Percentiles rank a stretch among this genome's conserved stretches.
Conservation (phyloP, 2,888 invertebrate species). For the Atrina japonica region DNA sequence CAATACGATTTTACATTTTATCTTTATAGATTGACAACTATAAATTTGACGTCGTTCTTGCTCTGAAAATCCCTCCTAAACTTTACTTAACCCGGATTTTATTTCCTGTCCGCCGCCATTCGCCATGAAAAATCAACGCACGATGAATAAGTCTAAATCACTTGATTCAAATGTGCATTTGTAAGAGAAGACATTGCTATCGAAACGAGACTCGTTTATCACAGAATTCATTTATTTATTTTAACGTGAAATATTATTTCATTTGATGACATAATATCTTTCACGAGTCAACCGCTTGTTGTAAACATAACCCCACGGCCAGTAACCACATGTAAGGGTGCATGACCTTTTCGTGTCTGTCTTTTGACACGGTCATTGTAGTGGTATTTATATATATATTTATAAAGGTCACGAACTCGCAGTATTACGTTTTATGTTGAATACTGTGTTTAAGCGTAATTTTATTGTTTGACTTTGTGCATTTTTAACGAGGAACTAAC, state of each 20-base stretch:
- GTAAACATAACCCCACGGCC: slow-evolving; percentile 64
- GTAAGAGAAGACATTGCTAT: too few species aligned
- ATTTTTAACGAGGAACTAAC: too few species aligned
- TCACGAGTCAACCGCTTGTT: slow-evolving; percentile 11
- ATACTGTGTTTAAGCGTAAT: background rate
- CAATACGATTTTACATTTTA: too few species aligned
- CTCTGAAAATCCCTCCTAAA: background rate
- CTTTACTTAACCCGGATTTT: slow-evolving; percentile 8
- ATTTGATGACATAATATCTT: background rate
- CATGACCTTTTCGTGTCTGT: slow-evolving; percentile 75
- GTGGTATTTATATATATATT: slow-evolving; percentile 9
- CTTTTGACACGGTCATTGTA: slow-evolving; percentile 69
- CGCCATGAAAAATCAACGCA: background rate
- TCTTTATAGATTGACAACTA: too few species aligned
- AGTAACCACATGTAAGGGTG: slow-evolving; percentile 63
- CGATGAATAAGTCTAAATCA: background rate
- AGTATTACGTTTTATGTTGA: background rate
- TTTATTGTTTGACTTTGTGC: slow-evolving; percentile 3
- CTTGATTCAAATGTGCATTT: background rate
- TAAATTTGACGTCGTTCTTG: too few species aligned
- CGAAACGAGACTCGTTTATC: too few species aligned
- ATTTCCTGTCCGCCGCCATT: slow-evolving; percentile 19
- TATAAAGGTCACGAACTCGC: slow-evolving; percentile 12
- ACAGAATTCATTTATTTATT: too few species aligned
- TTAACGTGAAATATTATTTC: too few species aligned